Base-by-base conservation (phyloP, 2,888 invertebrate genomes). In the Drosophila mettleri region DNA sequence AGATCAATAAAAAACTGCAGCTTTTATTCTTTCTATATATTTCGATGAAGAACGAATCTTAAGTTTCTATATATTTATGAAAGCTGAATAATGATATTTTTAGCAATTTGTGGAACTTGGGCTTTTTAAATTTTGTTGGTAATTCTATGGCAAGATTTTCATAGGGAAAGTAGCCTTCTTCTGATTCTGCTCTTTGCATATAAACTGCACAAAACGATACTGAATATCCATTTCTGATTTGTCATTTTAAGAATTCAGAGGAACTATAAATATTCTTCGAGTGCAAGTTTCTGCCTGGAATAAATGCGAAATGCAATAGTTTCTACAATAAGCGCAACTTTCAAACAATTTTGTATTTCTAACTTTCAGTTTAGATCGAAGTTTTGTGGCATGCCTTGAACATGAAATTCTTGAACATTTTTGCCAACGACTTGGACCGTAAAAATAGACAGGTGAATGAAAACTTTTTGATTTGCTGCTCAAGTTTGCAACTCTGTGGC, bases 401-500 rank as follows among this genome's bases (percentile, higher is more conserved):
- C 76, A 31, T 62, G 34, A 41, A 60, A 62, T 54, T 73, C 39
- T 14, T 6, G 18, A 16, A n/a, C 2, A 27, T 12, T 22, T 3
- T 3, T 31, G 8, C 10, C 48, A 39, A 38, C 34, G 72, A 78
- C 53, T 74, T 64, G 39, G 7, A 34, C 38, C 51, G 45, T 68
- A 45, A 64, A 66, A 73, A 62, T 57, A 46, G 49, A 41, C 41
- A 43, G 59, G 69, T 53, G 38, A 52, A 36, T 57, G 51, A 14
- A 64, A 82, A 82, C 39, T 82, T 87, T 63, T 59, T 59, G 48
- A 72, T 79, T 85, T 57, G 53, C 49, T 48, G 49, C 33, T 27
- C 33, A 85, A 69, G 46, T 82, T 64, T 46, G 22, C 33, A 53
- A 61, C 61, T 63, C 53, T 59, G 54, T 54, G 51, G 52, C 59